A percentile compares a stretch with the other conserved stretches of the same genome.
phyloP scores from a whole-genome alignment of 2,888 invertebrate genomes.

The Spilosoma lubricipeda region DNA sequence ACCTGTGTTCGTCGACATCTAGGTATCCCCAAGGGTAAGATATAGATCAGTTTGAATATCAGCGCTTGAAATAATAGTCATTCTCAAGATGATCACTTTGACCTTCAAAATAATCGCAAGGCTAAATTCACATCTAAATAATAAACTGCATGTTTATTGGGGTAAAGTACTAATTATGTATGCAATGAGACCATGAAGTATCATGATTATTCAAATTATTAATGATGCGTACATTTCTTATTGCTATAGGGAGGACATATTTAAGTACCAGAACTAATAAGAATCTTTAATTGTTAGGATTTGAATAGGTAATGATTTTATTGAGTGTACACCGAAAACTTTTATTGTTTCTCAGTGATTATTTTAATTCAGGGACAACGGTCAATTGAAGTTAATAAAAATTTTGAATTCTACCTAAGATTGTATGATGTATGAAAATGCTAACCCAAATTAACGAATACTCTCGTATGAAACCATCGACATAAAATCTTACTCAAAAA shows the following conservation, averaged over 20 bases:
- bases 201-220: conserved; percentile 49
- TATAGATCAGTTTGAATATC: not conserved
- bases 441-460: not conserved
- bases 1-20: too few species aligned
- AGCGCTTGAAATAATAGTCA: not conserved
- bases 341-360: not conserved
- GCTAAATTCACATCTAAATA: conserved; percentile 58
- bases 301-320: not conserved
- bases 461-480: not conserved
- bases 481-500: not conserved
- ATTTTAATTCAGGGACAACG: conserved; percentile 2
- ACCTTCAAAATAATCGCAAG: conserved; percentile 56
- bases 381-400: not conserved
- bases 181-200: conserved; percentile 48
- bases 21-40: not conserved
- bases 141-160: conserved; percentile 58
- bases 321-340: not conserved
- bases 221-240: conserved; percentile 47
- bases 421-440: not conserved
- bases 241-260: conserved; percentile 25
- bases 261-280: conserved; percentile 7
- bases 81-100: conserved; percentile 45
- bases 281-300: conserved; percentile 9
- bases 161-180: conserved; percentile 51
- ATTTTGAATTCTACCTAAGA: not conserved